Evolutionary conservation across 2,888 invertebrate genomes (phyloP).

Genomic region (Folsomia manolachei): DNA sequence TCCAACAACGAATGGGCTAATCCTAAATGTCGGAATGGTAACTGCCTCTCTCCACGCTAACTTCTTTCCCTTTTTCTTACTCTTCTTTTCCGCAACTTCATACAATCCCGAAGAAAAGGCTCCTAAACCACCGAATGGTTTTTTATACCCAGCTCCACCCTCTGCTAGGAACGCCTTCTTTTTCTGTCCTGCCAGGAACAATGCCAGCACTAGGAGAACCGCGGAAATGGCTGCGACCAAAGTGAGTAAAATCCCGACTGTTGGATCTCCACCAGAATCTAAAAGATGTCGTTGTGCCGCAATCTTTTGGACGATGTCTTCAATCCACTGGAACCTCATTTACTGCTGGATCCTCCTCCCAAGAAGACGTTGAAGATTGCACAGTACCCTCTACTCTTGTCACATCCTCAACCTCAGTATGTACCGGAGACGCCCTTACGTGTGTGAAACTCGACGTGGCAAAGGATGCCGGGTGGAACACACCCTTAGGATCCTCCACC

Average conservation of each 20-base stretch:
- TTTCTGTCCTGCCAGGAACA: slow-evolving; percentile 49
- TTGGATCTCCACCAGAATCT: slow-evolving; percentile 43
- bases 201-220: slow-evolving; percentile 42
- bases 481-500: slow-evolving; percentile 31
- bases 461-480: slow-evolving; percentile 37
- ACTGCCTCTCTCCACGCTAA: slow-evolving; percentile 19
- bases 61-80: background rate
- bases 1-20: too few relatives aligned
- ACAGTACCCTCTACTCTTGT: background rate
- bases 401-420: background rate
- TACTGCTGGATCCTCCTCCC: slow-evolving; percentile 15
- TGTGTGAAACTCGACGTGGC: slow-evolving; percentile 41
- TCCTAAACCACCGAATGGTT: slow-evolving; percentile 37
- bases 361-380: slow-evolving; percentile 2
- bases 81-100: slow-evolving; percentile 44
- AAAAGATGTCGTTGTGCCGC: background rate
- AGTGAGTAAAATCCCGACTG: slow-evolving; percentile 42
- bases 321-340: slow-evolving; percentile 30
- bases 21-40: slow-evolving; percentile 28
- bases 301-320: slow-evolving; percentile 13
- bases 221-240: slow-evolving; percentile 47
- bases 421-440: slow-evolving; percentile 13
- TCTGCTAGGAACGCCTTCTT: slow-evolving; percentile 32
- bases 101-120: slow-evolving; percentile 46
- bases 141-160: slow-evolving; percentile 44